Base-by-base conservation (phyloP, 2,888 invertebrate genomes). In the Nomada lathburiana region DNA sequence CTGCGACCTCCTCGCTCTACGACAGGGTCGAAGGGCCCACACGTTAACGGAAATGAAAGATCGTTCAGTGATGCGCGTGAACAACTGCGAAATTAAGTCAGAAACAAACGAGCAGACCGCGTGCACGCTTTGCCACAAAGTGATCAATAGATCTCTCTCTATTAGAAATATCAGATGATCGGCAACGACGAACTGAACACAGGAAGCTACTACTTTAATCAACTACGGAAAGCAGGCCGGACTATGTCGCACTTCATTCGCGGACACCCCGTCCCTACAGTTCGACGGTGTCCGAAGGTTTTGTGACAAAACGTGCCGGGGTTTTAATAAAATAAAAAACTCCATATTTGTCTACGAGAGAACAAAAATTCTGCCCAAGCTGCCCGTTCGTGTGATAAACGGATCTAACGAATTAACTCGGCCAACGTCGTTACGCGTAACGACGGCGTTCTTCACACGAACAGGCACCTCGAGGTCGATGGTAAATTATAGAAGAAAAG, bases 1-100 rank as follows among this genome's bases (percentile, higher is more conserved):
- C 96, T 94, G 98, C 98, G 94, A 97, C 96, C 94, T 98, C 98
- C 96, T 98, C 97, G 96, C 98, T 98, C 98, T 98, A 97, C 95
- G 96, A 91, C 95, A 95, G 94, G 88, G 85, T 88, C 88, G 81
- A 91, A 90, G 88, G 90, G 87, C 87, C 90, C 90, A 88, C 84
- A 87, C 82, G 87, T 87, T 88, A 87, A 87, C 89, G 89, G 89
- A 91, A 91, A 91, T 86, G 91, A 91, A 91, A 91, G 89, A 91
- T 91, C 88, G 89, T 90, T 90, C 88, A 91, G 89, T 91, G 89
- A 90, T 81, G 83, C 87, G 89, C 88, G 90, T 88, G 89, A 90
- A 86, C 80, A 89, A 90, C 90, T 89, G 91, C 89, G 89, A 89
- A 90, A 89, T 84, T 76, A 90, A 90, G 86, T 86, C 86, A 90